Evolutionary conservation across 2,797 vertebrate species (phyloP), one percentile per base, ranked within the genome.

Genomic region (Hydrophis major): DNA sequence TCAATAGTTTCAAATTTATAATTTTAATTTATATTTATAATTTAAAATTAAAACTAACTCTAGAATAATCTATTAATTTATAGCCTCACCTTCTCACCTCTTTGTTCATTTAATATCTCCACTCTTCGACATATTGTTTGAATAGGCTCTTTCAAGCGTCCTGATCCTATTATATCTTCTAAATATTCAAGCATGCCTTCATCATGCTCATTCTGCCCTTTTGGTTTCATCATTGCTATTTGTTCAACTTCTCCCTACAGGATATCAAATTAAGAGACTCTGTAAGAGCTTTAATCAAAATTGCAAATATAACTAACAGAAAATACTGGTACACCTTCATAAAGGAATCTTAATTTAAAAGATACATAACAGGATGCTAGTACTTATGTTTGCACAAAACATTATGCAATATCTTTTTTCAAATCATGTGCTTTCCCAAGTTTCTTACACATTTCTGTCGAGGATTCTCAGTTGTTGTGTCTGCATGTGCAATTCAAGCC

Each of bases 141-240:
- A 96, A 99, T 99, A 42, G 99, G 99, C 92, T 98, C 97, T 97
- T 99, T 99, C 55, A 99, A 98, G 12, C 99, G 98, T 6, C 97
- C 99, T 4, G 98, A 99, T 87, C 99, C 99, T 87, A 99, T 99
- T 37, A 99, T 97, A 95, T 99, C 99, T 97, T 99, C 99, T 95
- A 99, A 96, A 93, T 99, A 99, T 91, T 99, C 99, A 93, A 99
- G 97, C 99, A 99, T 99, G 25, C 99, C 99, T 94, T 99, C 99
- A 0, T 99, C 98, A 4, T 99, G 99, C 95, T 99, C 98, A 0
- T 98, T 99, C 97, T 99, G 99, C 90, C 99, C 99, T 97, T 99
- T 99, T 14, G 99, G 98, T 96, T 99, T 99, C 99, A 99, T 99
- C 99, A 99, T 98, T 83, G 99, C 98, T 18, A 99, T 99, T 94